Conservation (phyloP, 1,140 invertebrate genomes). For the Euborellia annulipes region DNA sequence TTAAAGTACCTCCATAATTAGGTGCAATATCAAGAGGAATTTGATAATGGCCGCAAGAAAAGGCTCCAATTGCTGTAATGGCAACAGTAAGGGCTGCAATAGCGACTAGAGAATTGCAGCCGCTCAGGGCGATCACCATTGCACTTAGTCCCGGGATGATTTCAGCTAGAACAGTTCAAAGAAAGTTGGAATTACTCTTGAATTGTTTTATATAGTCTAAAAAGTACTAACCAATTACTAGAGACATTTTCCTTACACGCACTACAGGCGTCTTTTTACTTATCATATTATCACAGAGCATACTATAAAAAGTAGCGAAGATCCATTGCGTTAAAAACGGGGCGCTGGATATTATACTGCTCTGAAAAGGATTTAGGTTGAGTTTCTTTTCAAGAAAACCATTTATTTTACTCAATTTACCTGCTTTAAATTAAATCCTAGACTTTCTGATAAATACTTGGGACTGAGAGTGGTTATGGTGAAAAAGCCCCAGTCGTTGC, state of each 20-base stretch:
- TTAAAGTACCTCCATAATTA: constrained; percentile 26
- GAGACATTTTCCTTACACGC: constrained; percentile 13
- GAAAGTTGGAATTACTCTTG: too few species aligned
- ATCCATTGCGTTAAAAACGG: constrained; percentile 14
- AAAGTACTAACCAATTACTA: constrained; percentile 12
- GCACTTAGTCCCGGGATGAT: constrained; percentile 18
- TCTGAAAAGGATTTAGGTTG: constrained; percentile 10
- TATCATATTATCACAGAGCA: constrained; percentile 11
- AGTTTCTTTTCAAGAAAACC: not conserved
- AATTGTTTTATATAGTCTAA: too few species aligned
- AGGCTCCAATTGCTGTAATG: constrained; percentile 33
- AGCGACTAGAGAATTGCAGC: constrained; percentile 18
- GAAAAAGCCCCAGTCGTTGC: constrained; percentile 47
- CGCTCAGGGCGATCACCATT: constrained; percentile 17
- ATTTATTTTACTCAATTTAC: constrained; percentile 22
- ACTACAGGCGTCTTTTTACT: constrained; percentile 5
- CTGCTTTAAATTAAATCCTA: constrained; percentile 36
- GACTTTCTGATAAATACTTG: constrained; percentile 38
- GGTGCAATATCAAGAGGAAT: constrained; percentile 36
- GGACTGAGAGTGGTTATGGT: constrained; percentile 43
- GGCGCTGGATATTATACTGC: constrained; percentile 12
- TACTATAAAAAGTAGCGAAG: constrained; percentile 14
- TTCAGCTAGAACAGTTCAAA: constrained; percentile 13
- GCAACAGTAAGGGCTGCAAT: constrained; percentile 23
- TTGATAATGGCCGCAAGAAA: constrained; percentile 31